Base-by-base conservation (phyloP, 2,797 vertebrate genomes). In the Emydoidea blandingii region DNA sequence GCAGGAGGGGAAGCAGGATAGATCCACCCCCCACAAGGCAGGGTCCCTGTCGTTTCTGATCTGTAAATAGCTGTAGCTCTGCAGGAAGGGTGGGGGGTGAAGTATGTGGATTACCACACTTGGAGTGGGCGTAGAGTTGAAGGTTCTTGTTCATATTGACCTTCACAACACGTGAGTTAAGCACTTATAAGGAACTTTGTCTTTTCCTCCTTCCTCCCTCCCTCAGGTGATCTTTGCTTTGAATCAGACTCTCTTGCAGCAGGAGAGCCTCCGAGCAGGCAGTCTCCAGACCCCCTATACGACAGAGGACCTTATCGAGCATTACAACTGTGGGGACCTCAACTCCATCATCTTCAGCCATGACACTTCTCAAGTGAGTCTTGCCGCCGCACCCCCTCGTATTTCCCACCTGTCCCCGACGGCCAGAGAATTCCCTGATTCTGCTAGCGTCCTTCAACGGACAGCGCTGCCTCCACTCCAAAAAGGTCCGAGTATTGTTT, bases 291-390 rank as follows among this genome's bases (percentile, higher is more conserved):
- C 98, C 50, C 98, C 98, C 0, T 99, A 98, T 97, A 99, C 98
- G 50, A 99, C 98, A 0, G 99, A 99, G 95, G 99, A 99, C 92
- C 99, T 99, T 94, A 99, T 99, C 98, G 98, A 98, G 89, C 99
- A 99, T 98, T 99, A 98, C 98, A 99, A 98, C 98, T 99, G 99
- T 93, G 99, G 99, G 52, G 98, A 99, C 97, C 99, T 99, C 92
- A 98, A 98, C 98, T 99, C 99, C 86, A 98, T 99, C 98, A 98
- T 99, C 98, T 99, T 99, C 96, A 99, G 98, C 97, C 98, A 98
- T 19, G 98, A 99, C 97, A 99, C 98, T 83, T 99, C 99, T 92
- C 99, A 99, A 99, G 99, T 99, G 97, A 97, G 98, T 94, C 84
- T 92, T 91, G 78, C 52, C 59, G 29, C 83, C 0, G 0, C 72